Evolutionary conservation across 2,113 vertebrate species (phyloP).

Genomic region (Fulica atra): DNA sequence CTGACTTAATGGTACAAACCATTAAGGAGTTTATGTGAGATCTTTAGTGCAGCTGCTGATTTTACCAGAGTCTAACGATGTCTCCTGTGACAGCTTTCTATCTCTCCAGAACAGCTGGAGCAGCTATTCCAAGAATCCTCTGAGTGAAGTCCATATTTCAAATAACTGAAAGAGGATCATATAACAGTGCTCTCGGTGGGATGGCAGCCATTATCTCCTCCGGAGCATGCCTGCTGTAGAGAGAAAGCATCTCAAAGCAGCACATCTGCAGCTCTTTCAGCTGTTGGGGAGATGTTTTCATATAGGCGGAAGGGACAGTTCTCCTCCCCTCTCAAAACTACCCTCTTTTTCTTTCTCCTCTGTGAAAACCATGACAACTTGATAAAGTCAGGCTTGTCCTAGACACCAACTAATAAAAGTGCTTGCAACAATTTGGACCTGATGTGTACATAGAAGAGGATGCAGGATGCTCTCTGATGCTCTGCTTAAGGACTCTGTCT

Average conservation of each 20-base stretch:
- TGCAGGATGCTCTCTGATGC: not conserved
- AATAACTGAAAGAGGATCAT: conserved; percentile 58
- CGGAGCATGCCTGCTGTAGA: conserved; percentile 1
- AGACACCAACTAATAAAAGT: not conserved
- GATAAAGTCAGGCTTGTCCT: not conserved
- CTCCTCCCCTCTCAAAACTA: not conserved
- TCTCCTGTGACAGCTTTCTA: conserved; percentile 62
- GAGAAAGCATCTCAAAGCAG: conserved; percentile 25
- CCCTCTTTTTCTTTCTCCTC: not conserved
- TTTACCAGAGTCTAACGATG: conserved; percentile 43
- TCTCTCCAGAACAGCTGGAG: conserved; percentile 65
- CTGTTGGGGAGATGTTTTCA: not conserved
- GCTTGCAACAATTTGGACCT: not conserved
- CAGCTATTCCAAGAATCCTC: conserved; percentile 65
- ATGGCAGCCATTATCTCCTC: conserved; percentile 37
- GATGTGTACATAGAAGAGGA: not conserved
- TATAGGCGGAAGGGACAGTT: not conserved
- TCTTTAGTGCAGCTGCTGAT: conserved; percentile 30
- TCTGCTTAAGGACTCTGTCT: not conserved
- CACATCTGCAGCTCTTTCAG: not conserved
- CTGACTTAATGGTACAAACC: conserved; percentile 19
- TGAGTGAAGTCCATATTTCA: conserved; percentile 63
- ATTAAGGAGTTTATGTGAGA: conserved; percentile 41
- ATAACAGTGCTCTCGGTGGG: conserved; percentile 14
- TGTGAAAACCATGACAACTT: not conserved